phyloP scores from a whole-genome alignment of 1,140 invertebrate genomes.

The Hylaeus anthracinus region DNA sequence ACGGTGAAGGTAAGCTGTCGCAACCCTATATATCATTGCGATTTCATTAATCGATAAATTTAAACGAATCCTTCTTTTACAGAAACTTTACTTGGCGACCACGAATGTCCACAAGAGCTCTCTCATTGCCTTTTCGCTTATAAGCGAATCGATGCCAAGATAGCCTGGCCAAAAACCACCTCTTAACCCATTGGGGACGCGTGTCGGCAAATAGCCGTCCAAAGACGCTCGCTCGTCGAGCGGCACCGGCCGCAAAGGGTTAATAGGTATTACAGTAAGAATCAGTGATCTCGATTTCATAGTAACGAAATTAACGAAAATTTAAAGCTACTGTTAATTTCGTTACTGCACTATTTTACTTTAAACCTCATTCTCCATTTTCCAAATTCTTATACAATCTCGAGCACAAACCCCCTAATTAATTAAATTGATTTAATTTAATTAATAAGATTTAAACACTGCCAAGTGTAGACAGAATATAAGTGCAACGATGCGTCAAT shows the following conservation, averaged over 20 bases:
- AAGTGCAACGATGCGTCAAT: not conserved
- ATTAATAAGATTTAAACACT: conserved; percentile 17
- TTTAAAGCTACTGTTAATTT: not conserved
- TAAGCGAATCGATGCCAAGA: conserved; percentile 97
- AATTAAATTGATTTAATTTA: not conserved
- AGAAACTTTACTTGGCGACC: conserved; percentile 94
- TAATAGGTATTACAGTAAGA: conserved; percentile 21
- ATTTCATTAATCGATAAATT: not conserved
- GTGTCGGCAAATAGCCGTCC: no score
- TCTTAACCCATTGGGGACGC: conserved; percentile 55
- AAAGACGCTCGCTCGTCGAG: no score
- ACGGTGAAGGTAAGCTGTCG: conserved; percentile 89
- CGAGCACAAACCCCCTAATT: not conserved
- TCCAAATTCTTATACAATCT: not conserved
- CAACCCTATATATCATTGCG: not conserved
- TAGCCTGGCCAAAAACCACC: conserved; percentile 93
- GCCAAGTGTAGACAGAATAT: conserved; percentile 15
- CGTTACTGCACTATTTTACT: not conserved
- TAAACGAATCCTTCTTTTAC: conserved; percentile 71
- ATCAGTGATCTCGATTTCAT: not conserved
- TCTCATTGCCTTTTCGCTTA: conserved; percentile 95
- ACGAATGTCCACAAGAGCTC: conserved; percentile 94
- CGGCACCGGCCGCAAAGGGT: no score
- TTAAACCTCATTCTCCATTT: not conserved
- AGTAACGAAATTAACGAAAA: not conserved